phyloP scores from a whole-genome alignment of 2,888 invertebrate genomes.

The Papilio demoleus region DNA sequence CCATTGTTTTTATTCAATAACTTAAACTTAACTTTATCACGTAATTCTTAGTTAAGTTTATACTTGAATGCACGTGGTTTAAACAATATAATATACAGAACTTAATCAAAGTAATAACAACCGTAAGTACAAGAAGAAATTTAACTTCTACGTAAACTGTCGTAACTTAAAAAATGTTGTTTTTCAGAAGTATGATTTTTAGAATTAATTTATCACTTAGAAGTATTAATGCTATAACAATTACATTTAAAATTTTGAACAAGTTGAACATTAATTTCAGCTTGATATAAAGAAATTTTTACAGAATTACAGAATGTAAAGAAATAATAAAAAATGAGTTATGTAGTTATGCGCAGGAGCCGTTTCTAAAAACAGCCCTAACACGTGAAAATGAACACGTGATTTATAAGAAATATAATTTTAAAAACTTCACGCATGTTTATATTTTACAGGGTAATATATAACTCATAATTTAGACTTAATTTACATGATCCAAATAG shows the following conservation, averaged over 20 bases:
- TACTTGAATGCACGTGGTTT: constrained; percentile 3
- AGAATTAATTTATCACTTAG: too few species aligned
- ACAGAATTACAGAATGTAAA: too few species aligned
- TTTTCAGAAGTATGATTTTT: neutral
- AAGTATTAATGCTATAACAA: too few species aligned
- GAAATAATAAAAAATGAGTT: neutral
- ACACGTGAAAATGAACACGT: constrained; percentile 45
- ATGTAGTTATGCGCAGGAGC: neutral
- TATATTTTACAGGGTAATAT: neutral
- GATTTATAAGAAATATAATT: constrained; percentile 36
- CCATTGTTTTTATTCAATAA: neutral
- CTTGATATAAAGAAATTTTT: too few species aligned
- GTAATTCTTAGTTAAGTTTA: neutral
- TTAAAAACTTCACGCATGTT: constrained; percentile 7
- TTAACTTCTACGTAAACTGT: neutral
- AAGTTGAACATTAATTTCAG: too few species aligned
- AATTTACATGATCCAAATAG: too few species aligned
- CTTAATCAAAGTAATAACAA: neutral
- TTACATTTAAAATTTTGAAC: too few species aligned
- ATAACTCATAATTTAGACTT: too few species aligned
- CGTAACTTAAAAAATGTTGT: neutral
- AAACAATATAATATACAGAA: neutral
- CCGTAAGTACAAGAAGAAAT: neutral
- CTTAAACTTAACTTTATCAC: neutral
- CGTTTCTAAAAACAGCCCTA: constrained; percentile 26